phyloP scores from a whole-genome alignment of 64 coral and sea anemone genomes.

The Trachythela sp. region DNA sequence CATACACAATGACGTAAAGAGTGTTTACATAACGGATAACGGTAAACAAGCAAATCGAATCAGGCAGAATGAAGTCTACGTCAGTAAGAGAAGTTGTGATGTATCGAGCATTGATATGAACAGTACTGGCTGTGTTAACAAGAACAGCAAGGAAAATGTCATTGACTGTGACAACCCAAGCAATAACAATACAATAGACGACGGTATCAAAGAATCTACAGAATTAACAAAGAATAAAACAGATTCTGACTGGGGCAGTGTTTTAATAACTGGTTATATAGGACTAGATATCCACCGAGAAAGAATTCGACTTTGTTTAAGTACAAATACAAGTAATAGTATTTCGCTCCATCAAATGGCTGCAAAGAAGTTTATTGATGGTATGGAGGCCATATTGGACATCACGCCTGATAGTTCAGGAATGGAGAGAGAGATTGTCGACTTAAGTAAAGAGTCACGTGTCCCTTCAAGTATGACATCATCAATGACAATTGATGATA shows the following conservation, averaged over 20 bases:
- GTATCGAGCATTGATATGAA: not conserved
- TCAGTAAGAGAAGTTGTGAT: not conserved
- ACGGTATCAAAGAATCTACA: too few relatives aligned
- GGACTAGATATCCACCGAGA: not conserved
- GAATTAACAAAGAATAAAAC: too few relatives aligned
- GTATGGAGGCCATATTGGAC: not conserved
- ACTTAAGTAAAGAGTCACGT: not conserved
- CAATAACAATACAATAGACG: not conserved
- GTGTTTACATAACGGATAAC: not conserved
- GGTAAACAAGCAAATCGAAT: not conserved
- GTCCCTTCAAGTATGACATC: not conserved
- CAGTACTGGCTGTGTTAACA: not conserved
- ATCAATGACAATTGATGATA: not conserved
- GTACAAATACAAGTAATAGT: not conserved
- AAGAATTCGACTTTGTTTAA: not conserved
- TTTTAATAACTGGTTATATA: not conserved
- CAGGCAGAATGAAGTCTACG: not conserved
- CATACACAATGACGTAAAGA: not conserved
- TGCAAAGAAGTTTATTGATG: not conserved
- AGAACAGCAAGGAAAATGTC: not conserved
- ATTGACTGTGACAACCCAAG: not conserved
- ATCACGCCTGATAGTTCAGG: not conserved
- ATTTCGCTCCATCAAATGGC: not conserved
- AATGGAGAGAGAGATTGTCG: not conserved
- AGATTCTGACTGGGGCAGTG: not conserved